Evolutionary conservation across 1,140 invertebrate genomes (phyloP).

Genomic region (Geopemphigus sp.): DNA sequence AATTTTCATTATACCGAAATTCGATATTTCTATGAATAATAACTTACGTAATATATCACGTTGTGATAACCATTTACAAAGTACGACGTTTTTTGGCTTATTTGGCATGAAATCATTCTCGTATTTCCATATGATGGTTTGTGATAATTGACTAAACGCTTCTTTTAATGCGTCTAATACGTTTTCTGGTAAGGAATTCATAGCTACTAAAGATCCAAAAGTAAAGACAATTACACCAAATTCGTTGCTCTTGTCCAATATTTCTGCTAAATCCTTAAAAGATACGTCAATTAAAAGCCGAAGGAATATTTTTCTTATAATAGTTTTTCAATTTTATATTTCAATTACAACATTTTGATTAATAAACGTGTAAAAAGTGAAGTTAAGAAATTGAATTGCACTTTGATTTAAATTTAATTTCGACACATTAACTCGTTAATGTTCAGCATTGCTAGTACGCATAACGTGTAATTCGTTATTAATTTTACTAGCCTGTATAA

Average conservation of each 20-base stretch:
- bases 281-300: background rate
- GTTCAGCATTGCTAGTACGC: too few species aligned
- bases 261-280: background rate
- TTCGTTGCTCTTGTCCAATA: constrained; percentile 13
- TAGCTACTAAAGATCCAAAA: constrained; percentile 53
- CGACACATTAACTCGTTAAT: too few species aligned
- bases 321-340: too few species aligned
- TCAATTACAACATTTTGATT: too few species aligned
- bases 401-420: too few species aligned
- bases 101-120: constrained; percentile 56
- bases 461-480: too few species aligned
- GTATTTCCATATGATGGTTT: constrained; percentile 62
- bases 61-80: constrained; percentile 64
- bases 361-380: too few species aligned
- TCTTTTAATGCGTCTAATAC: constrained; percentile 51
- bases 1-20: too few species aligned
- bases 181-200: constrained; percentile 51
- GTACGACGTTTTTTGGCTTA: constrained; percentile 62
- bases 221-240: constrained; percentile 55
- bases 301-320: too few species aligned
- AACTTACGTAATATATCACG: constrained; percentile 62
- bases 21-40: too few species aligned
- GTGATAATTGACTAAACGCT: constrained; percentile 55
- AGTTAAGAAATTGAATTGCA: too few species aligned
- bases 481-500: too few species aligned